phyloP scores from a whole-genome alignment of 2,797 vertebrate genomes.

The Bradypus variegatus region DNA sequence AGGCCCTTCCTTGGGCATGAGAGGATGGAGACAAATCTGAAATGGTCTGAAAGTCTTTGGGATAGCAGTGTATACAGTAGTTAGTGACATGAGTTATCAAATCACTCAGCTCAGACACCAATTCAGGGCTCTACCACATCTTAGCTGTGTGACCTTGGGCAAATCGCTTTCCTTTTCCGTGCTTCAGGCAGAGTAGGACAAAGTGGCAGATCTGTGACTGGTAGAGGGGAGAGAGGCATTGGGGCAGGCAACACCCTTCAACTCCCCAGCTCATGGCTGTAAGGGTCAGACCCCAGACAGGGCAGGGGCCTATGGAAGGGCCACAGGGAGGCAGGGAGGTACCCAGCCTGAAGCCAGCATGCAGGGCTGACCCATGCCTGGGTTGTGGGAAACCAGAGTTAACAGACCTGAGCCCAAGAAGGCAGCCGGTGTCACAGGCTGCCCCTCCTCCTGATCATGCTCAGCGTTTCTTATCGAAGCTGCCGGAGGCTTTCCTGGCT shows the following conservation, averaged over 20 bases:
- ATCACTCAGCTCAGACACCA: neutral
- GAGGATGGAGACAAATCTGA: neutral
- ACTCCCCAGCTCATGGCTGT: fast-evolving
- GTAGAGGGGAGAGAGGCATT: neutral
- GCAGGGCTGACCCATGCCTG: neutral
- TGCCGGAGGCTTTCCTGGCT: slow-evolving; percentile 32
- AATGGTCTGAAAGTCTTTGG: neutral
- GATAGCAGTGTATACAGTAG: neutral
- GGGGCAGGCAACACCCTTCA: neutral
- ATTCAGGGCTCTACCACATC: neutral
- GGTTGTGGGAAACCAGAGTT: neutral
- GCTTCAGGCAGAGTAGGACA: neutral
- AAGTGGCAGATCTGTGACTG: neutral
- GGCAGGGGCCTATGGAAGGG: neutral
- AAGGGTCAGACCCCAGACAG: neutral
- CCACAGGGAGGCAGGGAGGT: neutral
- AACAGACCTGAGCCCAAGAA: slow-evolving; percentile 2
- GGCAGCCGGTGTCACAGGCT: neutral
- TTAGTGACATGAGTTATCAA: neutral
- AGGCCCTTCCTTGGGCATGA: neutral
- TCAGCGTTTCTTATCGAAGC: slow-evolving; percentile 27
- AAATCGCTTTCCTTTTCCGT: neutral
- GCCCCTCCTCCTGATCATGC: neutral
- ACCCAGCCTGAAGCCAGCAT: neutral
- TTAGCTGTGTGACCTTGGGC: neutral